Base-by-base conservation (phyloP, 1,140 invertebrate species). In the Lepidurus arcticus region DNA sequence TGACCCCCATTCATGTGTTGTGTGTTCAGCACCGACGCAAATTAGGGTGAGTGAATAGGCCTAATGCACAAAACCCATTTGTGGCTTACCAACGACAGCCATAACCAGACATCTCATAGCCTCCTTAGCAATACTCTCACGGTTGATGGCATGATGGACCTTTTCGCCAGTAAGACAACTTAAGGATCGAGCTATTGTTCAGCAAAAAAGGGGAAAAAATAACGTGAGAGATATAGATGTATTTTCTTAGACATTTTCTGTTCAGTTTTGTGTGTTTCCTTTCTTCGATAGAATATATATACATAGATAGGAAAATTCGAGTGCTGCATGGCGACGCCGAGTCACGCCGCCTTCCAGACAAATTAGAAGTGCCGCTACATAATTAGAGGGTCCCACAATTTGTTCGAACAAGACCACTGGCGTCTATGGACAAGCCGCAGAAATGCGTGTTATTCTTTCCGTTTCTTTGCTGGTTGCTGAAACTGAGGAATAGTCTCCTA, bases 291-390 rank as follows among this genome's bases (percentile, higher is more conserved):
- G 53, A 21, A 21, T n/a, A 65, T 65, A 13, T 65, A 65, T 21
- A 65, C 21, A 65, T 34, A 34, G 34, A 34, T 34, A 16, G 13
- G 53, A 21, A 65, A 65, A n/a, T 65, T 65, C 3, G 53, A 65
- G 53, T 65, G 53, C 16, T 65, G 16, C 7, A 16, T 65, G 53
- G 53, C 53, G 53, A 65, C 53, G 53, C 53, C 9, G 53, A 65
- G 53, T 65, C 53, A 65, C 53, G 53, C 53, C 53, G 53, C 53
- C 53, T 65, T 65, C 53, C 53, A 21, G 53, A 65, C 53, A 65
- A 65, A 65, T 65, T 65, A 65, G 53, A 65, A 65, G 53, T 3
- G 53, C 53, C 53, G 53, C 16, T 65, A 16, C 53, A 7, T 65
- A 65, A 65, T 65, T 65, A 65, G 53, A 65, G 53, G 53, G 53